Conservation (phyloP, 2,888 invertebrate genomes). For the Desoria tigrina region DNA sequence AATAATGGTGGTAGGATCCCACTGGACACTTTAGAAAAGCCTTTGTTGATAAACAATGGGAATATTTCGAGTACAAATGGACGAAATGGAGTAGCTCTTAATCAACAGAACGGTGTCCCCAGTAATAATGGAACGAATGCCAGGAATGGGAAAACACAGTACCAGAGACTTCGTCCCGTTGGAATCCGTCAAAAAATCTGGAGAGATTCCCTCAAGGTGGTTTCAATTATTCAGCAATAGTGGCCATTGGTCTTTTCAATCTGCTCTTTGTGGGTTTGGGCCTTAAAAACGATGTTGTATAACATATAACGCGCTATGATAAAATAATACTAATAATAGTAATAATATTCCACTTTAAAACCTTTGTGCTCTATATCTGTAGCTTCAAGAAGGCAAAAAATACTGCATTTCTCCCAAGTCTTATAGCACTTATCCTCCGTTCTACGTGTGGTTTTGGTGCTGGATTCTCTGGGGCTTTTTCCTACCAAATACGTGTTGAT, state of each 20-base stretch:
- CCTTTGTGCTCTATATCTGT: no score
- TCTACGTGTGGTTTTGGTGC: no score
- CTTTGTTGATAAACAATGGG: conserved; percentile 39
- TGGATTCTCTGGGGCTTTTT: no score
- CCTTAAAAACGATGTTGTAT: no score
- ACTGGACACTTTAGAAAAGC: conserved; percentile 29
- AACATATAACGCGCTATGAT: no score
- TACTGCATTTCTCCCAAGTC: no score
- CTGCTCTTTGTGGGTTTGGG: conserved; percentile 3
- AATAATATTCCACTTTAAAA: no score
- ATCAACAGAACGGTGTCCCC: conserved; percentile 16
- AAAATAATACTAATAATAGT: no score
- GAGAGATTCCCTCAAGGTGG: conserved; percentile 38
- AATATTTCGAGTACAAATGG: conserved; percentile 38
- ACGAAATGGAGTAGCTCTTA: conserved; percentile 38
- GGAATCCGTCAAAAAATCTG: conserved; percentile 32
- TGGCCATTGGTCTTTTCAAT: conserved; percentile 3
- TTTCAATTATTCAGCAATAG: conserved; percentile 15
- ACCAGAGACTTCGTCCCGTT: conserved; percentile 39
- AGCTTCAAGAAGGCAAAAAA: no score
- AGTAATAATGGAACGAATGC: conserved; percentile 21
- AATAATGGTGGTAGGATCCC: conserved; percentile 1
- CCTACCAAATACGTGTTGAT: no score
- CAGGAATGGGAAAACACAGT: conserved; percentile 32
- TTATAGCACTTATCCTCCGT: no score